Base-by-base conservation (phyloP, 2,797 vertebrate species). In the Thamnophis elegans region DNA sequence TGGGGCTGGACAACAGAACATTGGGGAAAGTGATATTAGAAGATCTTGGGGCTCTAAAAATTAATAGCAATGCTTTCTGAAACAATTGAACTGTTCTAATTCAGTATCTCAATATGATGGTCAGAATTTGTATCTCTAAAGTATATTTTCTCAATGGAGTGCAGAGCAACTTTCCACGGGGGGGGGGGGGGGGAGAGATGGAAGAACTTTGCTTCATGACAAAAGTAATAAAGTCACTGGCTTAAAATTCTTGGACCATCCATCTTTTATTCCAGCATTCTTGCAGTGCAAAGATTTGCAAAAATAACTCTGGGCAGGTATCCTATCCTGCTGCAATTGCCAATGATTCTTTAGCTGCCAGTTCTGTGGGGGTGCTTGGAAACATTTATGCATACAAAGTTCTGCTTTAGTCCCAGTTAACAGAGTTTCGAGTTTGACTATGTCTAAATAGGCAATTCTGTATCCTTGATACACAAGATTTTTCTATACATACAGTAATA, bases 171-270 rank as follows among this genome's bases (percentile, higher is more conserved):
- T 85, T 87, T 25, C 4, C 14, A 65, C 3, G 26, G 32, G 68
- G 9, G 1, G 0, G 3, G 6, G 12, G 68, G 18, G 1, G 0
- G 3, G 6, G 12, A 59, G 59, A 73, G 28, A 16, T 12, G 51
- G 16, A 36, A 58, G 11, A 58, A 12, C 25, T 56, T 89, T 68
- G 68, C 36, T 9, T 87, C 12, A n/a, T 22, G 5, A 58, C 51
- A 59, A 85, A 58, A n/a, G 12, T 25, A 56, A 78, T 78, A 20
- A 20, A 18, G 28, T 47, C 87, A 78, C 36, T 32, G 36, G 8
- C 36, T 78, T 86, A 22, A 85, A 42, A 47, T 65, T 78, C 59
- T 53, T 55, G 47, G 13, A 26, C 13, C 12, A 62, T 53, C 51
- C 18, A 60, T 53, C 28, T 88, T 36, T 36, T n/a, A 6, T 65